These are phyloP conservation scores for Ispidina lecontei DNA, from an alignment of 2,797 vertebrate species.

Conservation along the genomic window DNA sequence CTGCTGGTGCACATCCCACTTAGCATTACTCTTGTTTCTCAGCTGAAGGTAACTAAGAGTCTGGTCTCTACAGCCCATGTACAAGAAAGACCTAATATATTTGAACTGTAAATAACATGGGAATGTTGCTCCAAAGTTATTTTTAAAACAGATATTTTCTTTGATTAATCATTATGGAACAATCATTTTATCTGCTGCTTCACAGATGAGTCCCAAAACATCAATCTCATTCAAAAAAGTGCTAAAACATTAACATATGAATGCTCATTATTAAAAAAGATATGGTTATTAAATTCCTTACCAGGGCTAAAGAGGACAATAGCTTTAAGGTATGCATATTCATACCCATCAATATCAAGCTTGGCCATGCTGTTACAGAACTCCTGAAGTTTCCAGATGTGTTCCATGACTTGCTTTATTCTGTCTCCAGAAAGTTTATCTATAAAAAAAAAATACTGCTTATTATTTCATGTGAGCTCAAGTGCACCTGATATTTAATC, in stretches of 20 bases:
- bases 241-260: background rate
- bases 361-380: slow-evolving; percentile 99
- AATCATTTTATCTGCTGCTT: background rate
- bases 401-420: slow-evolving; percentile 98
- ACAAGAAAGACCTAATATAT: background rate
- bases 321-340: slow-evolving; percentile 98
- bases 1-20: background rate
- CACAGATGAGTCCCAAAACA: background rate
- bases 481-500: background rate
- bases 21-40: background rate
- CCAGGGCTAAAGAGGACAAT: slow-evolving; percentile 98
- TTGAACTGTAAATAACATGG: background rate
- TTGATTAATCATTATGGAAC: background rate
- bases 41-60: background rate
- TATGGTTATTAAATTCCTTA: slow-evolving; percentile 75
- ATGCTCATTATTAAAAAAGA: background rate
- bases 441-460: slow-evolving; percentile 72
- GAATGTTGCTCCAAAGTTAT: background rate
- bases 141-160: background rate
- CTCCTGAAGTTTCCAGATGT: slow-evolving; percentile 99
- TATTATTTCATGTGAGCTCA: slow-evolving; percentile 20
- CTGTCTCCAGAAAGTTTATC: slow-evolving; percentile 95
- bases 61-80: background rate
- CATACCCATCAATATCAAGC: slow-evolving; percentile 94
- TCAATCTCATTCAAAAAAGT: background rate